These are phyloP conservation scores for Nipponacmea schrenckii DNA, from an alignment of 2,888 invertebrate species.

Conservation along the genomic window DNA sequence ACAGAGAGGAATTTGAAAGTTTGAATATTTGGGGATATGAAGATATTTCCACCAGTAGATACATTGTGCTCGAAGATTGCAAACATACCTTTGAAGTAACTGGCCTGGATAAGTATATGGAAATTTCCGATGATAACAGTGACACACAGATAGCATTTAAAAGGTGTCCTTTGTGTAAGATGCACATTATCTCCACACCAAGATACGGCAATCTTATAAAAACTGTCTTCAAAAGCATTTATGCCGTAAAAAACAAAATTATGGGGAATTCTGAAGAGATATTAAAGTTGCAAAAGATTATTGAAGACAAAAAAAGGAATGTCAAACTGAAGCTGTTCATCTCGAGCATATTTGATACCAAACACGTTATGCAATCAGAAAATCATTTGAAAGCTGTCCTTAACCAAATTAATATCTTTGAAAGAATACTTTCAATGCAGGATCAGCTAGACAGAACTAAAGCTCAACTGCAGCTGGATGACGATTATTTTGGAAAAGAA, in stretches of 20 bases:
- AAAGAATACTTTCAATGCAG: not conserved
- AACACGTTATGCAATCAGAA: conserved; percentile 3
- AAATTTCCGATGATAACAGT: conserved; percentile 67
- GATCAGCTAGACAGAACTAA: not conserved
- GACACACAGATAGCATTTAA: conserved; percentile 44
- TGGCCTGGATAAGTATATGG: conserved; percentile 67
- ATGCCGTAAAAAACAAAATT: conserved; percentile 47
- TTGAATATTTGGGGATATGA: conserved; percentile 67
- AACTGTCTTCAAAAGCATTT: conserved; percentile 63
- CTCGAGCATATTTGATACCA: not conserved
- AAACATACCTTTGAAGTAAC: conserved; percentile 60
- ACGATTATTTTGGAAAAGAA: not conserved
- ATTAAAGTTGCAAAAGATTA: not conserved
- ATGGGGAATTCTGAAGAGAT: conserved; percentile 16
- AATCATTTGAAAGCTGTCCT: conserved; percentile 1
- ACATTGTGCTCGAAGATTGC: conserved; percentile 54
- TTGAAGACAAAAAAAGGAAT: not conserved
- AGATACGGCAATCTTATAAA: conserved; percentile 73
- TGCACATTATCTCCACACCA: conserved; percentile 72
- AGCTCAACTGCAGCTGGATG: not conserved
- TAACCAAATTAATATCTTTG: conserved; percentile 5
- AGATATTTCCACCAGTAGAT: conserved; percentile 71
- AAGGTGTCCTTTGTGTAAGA: conserved; percentile 74
- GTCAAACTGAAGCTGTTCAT: not conserved
- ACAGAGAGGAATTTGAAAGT: conserved; percentile 45